Percentiles rank a stretch among this genome's conserved stretches.
Evolutionary conservation across 2,797 vertebrate species (phyloP).

Genomic region (Steatocranus sp.): DNA sequence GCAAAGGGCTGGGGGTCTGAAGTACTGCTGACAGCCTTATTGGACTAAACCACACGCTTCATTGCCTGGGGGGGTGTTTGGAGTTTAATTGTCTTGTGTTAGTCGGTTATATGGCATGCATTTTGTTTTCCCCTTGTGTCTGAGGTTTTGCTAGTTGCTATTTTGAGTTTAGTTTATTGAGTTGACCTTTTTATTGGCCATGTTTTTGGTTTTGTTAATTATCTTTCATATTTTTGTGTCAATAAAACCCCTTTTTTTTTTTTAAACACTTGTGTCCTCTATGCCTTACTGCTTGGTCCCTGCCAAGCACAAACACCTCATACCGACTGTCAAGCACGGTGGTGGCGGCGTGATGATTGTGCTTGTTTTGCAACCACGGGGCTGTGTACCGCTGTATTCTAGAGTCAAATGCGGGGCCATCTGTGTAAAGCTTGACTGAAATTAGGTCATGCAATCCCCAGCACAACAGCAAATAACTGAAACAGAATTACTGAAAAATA

Average conservation of each 20-base stretch:
- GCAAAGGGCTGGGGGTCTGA: not conserved
- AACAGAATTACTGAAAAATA: not conserved
- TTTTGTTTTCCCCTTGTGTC: not conserved
- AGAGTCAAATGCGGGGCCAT: not conserved
- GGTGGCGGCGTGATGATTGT: not conserved
- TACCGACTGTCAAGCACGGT: not conserved
- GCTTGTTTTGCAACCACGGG: not conserved
- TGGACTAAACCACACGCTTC: not conserved
- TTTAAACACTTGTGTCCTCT: not conserved
- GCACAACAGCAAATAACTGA: not conserved
- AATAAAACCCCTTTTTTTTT: rapidly evolving
- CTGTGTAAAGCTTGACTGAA: not conserved
- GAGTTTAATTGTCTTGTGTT: not conserved
- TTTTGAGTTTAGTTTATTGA: not conserved
- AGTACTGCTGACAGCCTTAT: not conserved
- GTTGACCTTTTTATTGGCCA: not conserved
- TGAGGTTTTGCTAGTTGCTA: not conserved
- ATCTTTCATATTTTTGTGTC: not conserved
- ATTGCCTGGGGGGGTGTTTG: not conserved
- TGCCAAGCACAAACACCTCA: not conserved
- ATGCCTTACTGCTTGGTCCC: not conserved
- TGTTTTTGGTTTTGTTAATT: not conserved
- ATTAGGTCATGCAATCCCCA: not conserved
- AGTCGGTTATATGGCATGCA: not conserved
- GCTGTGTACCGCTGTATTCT: not conserved